Evolutionary conservation across 2,797 vertebrate genomes (phyloP), one percentile per base, ranked within the genome.

Genomic region (Lates japonicus): DNA sequence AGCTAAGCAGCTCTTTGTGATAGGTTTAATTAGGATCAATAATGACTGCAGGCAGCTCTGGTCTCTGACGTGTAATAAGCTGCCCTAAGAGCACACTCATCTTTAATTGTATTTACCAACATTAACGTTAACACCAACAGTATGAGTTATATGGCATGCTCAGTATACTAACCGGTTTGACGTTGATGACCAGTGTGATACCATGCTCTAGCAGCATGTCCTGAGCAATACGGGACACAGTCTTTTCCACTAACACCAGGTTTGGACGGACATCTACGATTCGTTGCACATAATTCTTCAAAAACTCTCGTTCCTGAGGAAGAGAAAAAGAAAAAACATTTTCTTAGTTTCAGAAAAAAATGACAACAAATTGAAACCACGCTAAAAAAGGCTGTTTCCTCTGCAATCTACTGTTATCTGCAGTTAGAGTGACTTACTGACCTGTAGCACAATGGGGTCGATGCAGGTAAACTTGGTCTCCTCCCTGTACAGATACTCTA

Each of bases 401-500:
- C 8, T 7, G 22, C 2, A 11, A 12, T 16, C 3, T 20, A 10
- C 1, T 11, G 19, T 46, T 0, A 29, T 8, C 22, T 46, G 4
- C 4, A 22, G 17, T 17, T 0, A 10, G 41, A 13, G 22, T 5
- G 48, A 44, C 1, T 22, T 1, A 58, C 95, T 94, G 71, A 99
- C 98, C 97, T 99, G 98, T 22, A 99, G 96, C 68, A 99, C 98
- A 44, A 99, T 99, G 70, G 98, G 98, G 68, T 99, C 98, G 62
- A 99, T 99, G 93, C 97, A 98, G 69, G 98, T 98, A 87, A 99
- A 99, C 87, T 99, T 99, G 10, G 98, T 99, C 94, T 99, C 98
- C 88, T 99, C 98, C 88, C 98, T 90, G 94, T 99, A 99, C 39
- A 99, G 96, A 85, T 99, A 99, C 87, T 99, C 98, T 74, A 99